Evolutionary conservation across 2,888 invertebrate genomes (phyloP).

Genomic region (Allolobophora icterica): DNA sequence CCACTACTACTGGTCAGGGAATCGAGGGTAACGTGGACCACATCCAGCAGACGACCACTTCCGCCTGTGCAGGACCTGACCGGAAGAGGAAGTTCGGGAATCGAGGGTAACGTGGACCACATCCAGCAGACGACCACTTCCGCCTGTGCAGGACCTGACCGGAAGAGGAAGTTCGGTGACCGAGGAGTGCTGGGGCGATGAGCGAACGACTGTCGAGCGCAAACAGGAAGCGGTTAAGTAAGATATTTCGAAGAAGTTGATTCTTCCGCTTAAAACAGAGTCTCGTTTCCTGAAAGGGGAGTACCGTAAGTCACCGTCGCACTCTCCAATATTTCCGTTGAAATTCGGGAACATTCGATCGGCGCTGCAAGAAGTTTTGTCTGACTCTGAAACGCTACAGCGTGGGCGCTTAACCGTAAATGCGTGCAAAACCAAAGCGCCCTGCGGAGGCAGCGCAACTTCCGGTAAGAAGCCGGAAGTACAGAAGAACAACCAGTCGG

Average conservation of each 20-base stretch:
- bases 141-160: too few species aligned
- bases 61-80: neutral
- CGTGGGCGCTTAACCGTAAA: neutral
- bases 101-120: too few species aligned
- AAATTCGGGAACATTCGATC: too few species aligned
- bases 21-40: neutral
- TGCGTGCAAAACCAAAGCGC: neutral
- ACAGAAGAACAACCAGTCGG: neutral
- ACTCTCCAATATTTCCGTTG: neutral
- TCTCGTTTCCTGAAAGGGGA: neutral
- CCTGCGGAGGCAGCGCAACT: neutral
- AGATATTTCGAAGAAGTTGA: neutral
- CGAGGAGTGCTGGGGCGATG: neutral
- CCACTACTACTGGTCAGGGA: too few species aligned
- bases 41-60: neutral
- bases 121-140: too few species aligned
- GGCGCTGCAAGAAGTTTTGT: neutral
- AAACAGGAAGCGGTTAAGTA: neutral
- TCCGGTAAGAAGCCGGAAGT: neutral
- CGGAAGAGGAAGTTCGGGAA: slow-evolving; percentile 17
- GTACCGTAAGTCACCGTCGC: neutral
- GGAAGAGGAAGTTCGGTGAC: too few species aligned
- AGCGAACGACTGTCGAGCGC: neutral
- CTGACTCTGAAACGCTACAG: neutral
- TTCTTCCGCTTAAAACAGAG: too few species aligned